Conservation (phyloP, 2,113 vertebrate species). For the Ctenodactylus gundi region DNA sequence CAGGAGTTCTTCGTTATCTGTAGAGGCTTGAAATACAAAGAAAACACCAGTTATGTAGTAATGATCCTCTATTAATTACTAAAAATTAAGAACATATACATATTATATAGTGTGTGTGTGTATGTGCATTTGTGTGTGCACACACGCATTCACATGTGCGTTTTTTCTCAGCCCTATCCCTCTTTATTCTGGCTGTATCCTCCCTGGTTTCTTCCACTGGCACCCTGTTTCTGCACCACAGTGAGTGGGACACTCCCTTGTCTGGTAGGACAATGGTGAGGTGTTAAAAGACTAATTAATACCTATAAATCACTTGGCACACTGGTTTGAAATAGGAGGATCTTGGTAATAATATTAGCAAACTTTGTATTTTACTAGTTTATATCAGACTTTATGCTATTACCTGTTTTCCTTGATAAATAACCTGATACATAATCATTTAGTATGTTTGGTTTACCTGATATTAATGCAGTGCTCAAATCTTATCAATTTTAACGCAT, state of each 20-base stretch:
- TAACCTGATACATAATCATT: neutral
- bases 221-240: neutral
- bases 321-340: neutral
- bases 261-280: neutral
- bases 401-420: neutral
- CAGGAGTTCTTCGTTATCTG: slow-evolving; percentile 95
- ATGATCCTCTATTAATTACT: neutral
- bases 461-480: neutral
- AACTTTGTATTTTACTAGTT: neutral
- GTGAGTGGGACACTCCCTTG: neutral
- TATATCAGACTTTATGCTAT: neutral
- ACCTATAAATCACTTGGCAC: neutral
- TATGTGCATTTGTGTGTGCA: neutral
- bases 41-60: slow-evolving; percentile 2
- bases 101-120: neutral
- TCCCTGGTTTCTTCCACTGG: neutral
- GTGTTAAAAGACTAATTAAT: neutral
- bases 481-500: neutral
- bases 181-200: neutral
- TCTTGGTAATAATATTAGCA: neutral
- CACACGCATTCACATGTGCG: no score
- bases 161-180: neutral
- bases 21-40: slow-evolving; percentile 82
- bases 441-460: neutral
- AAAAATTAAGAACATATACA: neutral